A percentile compares a stretch with the other conserved stretches of the same genome.
These are phyloP conservation scores for Chrysaora quinquecirrha DNA, from an alignment of 30 jellyfish, hydroid and myxozoan species.

Conservation along the genomic window DNA sequence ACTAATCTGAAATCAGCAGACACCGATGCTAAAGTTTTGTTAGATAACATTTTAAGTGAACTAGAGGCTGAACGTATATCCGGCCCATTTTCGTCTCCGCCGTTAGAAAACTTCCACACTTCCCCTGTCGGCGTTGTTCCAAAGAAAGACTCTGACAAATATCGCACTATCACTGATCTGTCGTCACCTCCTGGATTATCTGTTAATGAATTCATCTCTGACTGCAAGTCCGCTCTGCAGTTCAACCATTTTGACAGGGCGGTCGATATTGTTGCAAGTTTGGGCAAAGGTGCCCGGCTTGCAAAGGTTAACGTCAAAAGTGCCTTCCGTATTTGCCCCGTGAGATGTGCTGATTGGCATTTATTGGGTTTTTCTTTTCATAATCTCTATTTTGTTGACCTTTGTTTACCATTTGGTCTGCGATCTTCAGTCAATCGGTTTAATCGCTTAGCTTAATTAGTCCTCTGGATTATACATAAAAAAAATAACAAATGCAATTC, in stretches of 20 bases:
- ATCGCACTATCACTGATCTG: not conserved
- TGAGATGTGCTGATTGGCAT: not conserved
- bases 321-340: too few species aligned
- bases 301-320: not conserved
- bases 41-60: not conserved
- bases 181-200: not conserved
- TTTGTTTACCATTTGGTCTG: too few species aligned
- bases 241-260: not conserved
- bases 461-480: slow-evolving; percentile 5
- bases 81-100: not conserved
- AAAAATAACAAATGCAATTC: not conserved
- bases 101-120: not conserved
- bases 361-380: not conserved
- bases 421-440: too few species aligned
- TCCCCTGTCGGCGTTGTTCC: not conserved
- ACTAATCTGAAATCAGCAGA: not conserved
- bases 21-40: not conserved
- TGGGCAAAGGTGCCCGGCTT: not conserved
- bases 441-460: not conserved
- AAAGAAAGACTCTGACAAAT: too few species aligned
- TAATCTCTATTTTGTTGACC: too few species aligned
- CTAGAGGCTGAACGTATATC: not conserved
- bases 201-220: not conserved
- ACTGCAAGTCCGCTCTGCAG: not conserved
- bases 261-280: not conserved